Evolutionary conservation across 1,140 invertebrate species (phyloP), one percentile per base, ranked within the genome.

Genomic region (Drosophila kikkawai): DNA sequence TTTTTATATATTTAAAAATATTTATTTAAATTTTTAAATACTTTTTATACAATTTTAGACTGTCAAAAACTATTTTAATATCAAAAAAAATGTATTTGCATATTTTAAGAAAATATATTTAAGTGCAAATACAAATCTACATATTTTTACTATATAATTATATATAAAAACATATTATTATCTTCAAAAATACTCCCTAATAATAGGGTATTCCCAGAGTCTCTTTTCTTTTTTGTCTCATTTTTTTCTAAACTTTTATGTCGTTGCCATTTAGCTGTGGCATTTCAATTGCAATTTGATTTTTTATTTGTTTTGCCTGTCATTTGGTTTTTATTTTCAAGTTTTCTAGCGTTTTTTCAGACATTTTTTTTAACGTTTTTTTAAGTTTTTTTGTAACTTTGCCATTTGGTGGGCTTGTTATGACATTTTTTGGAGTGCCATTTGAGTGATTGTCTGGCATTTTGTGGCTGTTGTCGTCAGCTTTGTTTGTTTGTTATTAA

Each of bases 371-470:
- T 2, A 9, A 17, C 1, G 0, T 17, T 37, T 37, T 34, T 48
- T 67, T 36, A 5, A 29, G 5, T 58, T 60, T 57, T 67, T 41
- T 61, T 45, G 22, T 22, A 22, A 32, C 15, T 37, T 15, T 58
- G 53, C 53, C 36, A 56, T 50, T 58, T 59, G 50, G 69, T 59
- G 69, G 63, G 64, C 50, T 78, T 78, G 74, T 78, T 78, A 69
- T 78, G 75, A 78, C 75, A 78, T 86, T 75, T 71, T 58, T 66
- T 26, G 51, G 65, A 70, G 55, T 86, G 82, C 64, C 82, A 85
- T 85, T 85, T 85, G 79, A 86, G 79, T 66, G 79, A 84, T 78
- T 81, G 82, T 37, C 77, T 80, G 81, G 67, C 81, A 84, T 83
- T 83, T 83, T 83, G 19, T 15, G 74, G 53, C 26, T 61, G 32